Evolutionary conservation across 2,113 vertebrate species (phyloP).

Genomic region (Eretmochelys imbricata): DNA sequence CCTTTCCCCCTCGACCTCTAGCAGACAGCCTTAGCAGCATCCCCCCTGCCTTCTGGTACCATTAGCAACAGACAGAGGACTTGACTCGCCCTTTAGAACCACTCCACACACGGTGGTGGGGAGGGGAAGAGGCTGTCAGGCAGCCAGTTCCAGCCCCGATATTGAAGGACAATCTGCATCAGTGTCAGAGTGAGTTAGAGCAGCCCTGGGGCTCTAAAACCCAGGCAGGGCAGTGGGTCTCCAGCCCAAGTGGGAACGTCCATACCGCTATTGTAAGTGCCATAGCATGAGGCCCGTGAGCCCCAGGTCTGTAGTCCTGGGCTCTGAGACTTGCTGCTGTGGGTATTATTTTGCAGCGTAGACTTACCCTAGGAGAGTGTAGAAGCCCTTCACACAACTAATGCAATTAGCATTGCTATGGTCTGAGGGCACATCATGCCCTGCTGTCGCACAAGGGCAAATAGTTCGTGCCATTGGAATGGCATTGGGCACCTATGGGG

Average conservation of each 20-base stretch:
- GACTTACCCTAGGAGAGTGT: neutral
- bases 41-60: neutral
- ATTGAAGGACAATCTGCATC: too few species aligned
- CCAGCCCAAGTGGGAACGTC: neutral
- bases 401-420: neutral
- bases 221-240: neutral
- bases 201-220: neutral
- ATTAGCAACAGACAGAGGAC: neutral
- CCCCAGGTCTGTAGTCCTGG: too few species aligned
- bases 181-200: neutral
- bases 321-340: neutral
- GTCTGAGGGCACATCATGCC: neutral
- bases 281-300: neutral
- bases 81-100: neutral
- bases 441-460: too few species aligned
- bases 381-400: neutral
- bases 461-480: neutral
- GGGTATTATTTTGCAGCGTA: neutral
- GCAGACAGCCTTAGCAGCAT: neutral
- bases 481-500: neutral
- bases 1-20: neutral
- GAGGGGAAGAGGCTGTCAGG: neutral
- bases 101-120: accelerated
- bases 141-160: neutral
- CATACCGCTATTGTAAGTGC: neutral